Evolutionary conservation across 2,113 vertebrate genomes (phyloP).

Genomic region (Dipodomys merriami): DNA sequence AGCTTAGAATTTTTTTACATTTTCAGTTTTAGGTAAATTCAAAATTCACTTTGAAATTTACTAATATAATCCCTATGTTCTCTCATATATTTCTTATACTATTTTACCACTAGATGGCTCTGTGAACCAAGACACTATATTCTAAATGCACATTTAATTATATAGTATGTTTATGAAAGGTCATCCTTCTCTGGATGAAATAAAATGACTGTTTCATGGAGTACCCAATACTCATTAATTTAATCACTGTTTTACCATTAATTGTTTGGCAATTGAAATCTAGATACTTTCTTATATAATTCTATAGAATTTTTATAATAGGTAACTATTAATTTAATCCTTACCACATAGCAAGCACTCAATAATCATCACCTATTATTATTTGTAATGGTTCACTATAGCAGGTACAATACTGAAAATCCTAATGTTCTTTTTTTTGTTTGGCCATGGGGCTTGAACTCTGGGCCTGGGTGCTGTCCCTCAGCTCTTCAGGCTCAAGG

Average conservation of each 20-base stretch:
- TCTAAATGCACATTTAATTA: not conserved
- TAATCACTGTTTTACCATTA: not conserved
- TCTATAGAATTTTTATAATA: not conserved
- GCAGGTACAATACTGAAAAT: not conserved
- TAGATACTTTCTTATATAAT: not conserved
- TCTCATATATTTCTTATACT: not conserved
- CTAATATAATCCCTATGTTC: rapidly evolving
- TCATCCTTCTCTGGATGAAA: not conserved
- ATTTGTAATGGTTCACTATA: not conserved
- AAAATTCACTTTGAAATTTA: not conserved
- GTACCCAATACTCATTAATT: not conserved
- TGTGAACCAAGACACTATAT: not conserved
- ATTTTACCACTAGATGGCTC: conserved; percentile 73
- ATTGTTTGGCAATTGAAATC: not conserved
- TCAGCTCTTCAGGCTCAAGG: too few species aligned
- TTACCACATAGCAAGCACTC: not conserved
- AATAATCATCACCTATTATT: not conserved
- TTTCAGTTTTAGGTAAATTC: not conserved
- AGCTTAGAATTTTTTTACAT: too few species aligned
- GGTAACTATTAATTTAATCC: not conserved
- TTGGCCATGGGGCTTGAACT: too few species aligned
- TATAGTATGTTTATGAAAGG: not conserved
- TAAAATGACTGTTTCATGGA: not conserved
- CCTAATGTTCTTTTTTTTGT: too few species aligned
- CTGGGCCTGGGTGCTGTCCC: too few species aligned